Conservation (phyloP, 1,140 invertebrate species). For the Papilio polytes region DNA sequence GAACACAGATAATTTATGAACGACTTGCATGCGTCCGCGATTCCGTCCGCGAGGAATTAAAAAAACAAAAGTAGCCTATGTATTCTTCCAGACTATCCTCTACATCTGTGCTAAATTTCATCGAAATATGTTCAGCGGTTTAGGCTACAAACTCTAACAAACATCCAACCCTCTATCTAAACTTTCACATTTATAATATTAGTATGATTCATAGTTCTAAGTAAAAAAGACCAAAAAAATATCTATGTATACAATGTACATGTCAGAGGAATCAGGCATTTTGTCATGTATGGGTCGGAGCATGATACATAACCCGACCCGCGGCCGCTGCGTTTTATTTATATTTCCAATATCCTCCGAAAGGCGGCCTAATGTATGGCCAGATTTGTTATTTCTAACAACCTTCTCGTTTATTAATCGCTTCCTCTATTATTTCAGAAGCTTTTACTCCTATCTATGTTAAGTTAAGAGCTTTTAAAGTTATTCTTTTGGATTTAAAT, state of each 20-base stretch:
- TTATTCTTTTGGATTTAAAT: not conserved
- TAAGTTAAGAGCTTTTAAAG: not conserved
- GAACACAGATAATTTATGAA: no score
- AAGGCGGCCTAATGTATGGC: constrained; percentile 8
- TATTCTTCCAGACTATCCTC: no score
- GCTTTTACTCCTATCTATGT: not conserved
- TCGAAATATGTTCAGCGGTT: no score
- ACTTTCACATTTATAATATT: no score
- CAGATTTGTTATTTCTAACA: constrained; percentile 20
- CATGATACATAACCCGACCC: constrained; percentile 13
- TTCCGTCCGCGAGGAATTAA: no score
- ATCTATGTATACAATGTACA: not conserved
- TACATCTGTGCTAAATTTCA: no score
- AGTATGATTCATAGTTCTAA: no score
- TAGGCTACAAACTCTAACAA: no score
- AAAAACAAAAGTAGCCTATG: no score
- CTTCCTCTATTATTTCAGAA: constrained; percentile 5
- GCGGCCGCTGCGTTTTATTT: constrained; percentile 4
- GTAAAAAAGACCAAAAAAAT: not conserved
- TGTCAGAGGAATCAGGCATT: not conserved
- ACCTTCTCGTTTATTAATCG: constrained; percentile 16
- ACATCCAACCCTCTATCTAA: no score
- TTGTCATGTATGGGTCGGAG: not conserved
- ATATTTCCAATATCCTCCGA: constrained; percentile 12
- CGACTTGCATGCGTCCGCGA: no score